Evolutionary conservation across 2,888 invertebrate species (phyloP).

Genomic region (Phasia obesa): DNA sequence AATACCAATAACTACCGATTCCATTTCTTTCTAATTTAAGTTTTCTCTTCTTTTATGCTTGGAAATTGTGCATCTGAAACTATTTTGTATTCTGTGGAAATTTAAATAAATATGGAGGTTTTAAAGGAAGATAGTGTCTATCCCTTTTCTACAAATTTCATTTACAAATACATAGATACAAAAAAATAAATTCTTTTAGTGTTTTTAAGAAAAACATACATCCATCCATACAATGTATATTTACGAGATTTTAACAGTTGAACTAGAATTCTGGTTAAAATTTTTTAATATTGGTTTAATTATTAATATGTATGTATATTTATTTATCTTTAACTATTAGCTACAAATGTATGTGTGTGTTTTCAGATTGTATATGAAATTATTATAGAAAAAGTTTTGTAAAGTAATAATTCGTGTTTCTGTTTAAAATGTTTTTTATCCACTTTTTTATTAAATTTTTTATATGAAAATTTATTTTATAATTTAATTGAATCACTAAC

Average conservation of each 20-base stretch:
- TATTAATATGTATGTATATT: constrained; percentile 69
- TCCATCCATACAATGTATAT: constrained; percentile 3
- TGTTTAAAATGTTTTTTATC: constrained; percentile 48
- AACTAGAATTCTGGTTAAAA: constrained; percentile 62
- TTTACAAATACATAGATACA: constrained; percentile 49
- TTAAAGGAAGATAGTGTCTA: constrained; percentile 24
- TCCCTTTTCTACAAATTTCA: constrained; percentile 44
- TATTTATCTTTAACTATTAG: constrained; percentile 78
- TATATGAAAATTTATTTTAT: constrained; percentile 40
- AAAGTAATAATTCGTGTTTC: constrained; percentile 61
- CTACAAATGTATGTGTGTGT: constrained; percentile 76
- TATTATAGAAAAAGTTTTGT: constrained; percentile 71
- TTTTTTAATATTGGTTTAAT: constrained; percentile 41
- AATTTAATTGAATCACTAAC: constrained; percentile 69
- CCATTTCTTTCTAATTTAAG: constrained; percentile 14
- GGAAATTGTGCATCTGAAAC: constrained; percentile 58
- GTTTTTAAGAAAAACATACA: constrained; percentile 34
- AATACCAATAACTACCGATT: constrained; percentile 48
- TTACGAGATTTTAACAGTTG: constrained; percentile 58
- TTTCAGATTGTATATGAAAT: constrained; percentile 62
- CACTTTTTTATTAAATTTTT: constrained; percentile 9
- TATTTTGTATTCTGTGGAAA: constrained; percentile 43
- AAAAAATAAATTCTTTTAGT: constrained; percentile 49
- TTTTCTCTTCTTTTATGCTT: constrained; percentile 43
- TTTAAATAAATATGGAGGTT: constrained; percentile 22